phyloP scores from a whole-genome alignment of 2,113 vertebrate species.

The Caranx ignobilis region DNA sequence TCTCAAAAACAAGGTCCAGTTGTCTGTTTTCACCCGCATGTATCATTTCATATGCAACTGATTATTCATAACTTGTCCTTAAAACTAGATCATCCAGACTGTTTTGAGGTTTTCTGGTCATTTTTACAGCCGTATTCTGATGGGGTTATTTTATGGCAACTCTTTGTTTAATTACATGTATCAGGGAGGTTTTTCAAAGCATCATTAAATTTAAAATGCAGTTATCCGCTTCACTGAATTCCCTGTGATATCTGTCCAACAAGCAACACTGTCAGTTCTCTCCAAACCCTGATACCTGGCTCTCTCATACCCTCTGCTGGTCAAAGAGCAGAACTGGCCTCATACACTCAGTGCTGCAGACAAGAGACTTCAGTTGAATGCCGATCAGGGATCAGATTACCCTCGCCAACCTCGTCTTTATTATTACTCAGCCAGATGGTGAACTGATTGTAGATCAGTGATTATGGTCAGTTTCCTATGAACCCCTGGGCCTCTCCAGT shows the following conservation, averaged over 20 bases:
- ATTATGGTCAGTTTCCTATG: constrained; percentile 67
- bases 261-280: constrained; percentile 3
- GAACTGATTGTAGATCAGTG: constrained; percentile 69
- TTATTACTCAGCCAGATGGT: constrained; percentile 65
- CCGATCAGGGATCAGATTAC: constrained; percentile 69
- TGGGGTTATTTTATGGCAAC: not conserved
- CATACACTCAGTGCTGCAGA: constrained; percentile 8
- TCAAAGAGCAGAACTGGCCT: constrained; percentile 28
- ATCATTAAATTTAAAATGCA: constrained; percentile 44
- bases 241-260: constrained; percentile 36
- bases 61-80: not conserved
- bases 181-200: constrained; percentile 17
- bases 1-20: not conserved
- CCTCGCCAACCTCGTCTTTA: constrained; percentile 52
- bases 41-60: not conserved
- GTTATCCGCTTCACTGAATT: constrained; percentile 19
- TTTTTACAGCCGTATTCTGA: not conserved
- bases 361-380: constrained; percentile 44
- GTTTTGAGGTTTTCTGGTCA: not conserved
- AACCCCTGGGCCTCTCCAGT: constrained; percentile 34
- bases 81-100: not conserved
- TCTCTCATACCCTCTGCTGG: constrained; percentile 78
- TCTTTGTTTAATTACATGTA: not conserved
- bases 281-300: constrained; percentile 22
- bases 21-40: not conserved